A percentile compares a stretch with the other conserved stretches of the same genome.
Evolutionary conservation across 2,113 vertebrate species (phyloP).

Genomic region (Panurus biarmicus): DNA sequence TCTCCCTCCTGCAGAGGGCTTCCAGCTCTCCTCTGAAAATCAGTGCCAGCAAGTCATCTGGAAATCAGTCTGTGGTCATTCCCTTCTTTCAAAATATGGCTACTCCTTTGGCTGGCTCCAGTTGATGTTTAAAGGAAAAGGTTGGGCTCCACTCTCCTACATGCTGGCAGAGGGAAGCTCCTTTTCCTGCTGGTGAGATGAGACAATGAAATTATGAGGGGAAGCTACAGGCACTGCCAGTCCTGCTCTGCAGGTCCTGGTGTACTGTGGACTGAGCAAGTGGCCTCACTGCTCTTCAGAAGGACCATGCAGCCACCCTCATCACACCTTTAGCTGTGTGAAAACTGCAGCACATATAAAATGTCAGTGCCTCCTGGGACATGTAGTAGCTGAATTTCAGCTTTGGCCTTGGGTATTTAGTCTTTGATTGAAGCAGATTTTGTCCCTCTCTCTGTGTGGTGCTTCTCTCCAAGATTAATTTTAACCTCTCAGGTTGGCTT

Average conservation of each 20-base stretch:
- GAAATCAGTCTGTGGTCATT: not conserved
- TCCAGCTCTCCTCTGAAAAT: not conserved
- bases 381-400: not conserved
- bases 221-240: not conserved
- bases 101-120: not conserved
- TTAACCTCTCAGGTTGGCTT: not conserved
- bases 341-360: not conserved
- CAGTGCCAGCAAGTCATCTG: not conserved
- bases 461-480: not conserved
- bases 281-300: not conserved
- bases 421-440: not conserved
- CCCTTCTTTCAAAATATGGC: not conserved
- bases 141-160: not conserved
- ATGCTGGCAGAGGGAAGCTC: fast-evolving
- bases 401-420: not conserved
- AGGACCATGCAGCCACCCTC: not conserved
- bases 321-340: not conserved
- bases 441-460: not conserved
- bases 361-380: not conserved
- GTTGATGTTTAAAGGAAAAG: not conserved
- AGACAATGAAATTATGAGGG: not conserved
- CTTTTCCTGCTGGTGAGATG: not conserved
- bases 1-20: not conserved
- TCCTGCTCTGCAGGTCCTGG: not conserved
- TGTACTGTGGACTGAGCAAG: not conserved